These are phyloP conservation scores for Hydractinia symbiolongicarpus DNA, from an alignment of 30 jellyfish, hydroid and myxozoan genomes.

Conservation along the genomic window DNA sequence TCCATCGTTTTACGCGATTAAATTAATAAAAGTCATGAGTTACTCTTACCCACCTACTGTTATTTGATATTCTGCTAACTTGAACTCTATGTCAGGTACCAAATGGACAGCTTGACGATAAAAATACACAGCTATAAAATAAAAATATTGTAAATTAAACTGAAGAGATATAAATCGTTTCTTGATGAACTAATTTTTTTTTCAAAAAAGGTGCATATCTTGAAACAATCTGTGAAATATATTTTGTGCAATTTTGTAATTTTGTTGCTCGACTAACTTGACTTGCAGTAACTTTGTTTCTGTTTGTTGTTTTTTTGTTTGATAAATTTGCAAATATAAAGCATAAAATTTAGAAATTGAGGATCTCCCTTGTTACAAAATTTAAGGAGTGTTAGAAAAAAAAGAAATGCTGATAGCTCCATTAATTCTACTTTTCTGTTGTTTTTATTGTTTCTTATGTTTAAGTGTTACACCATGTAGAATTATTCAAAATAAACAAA, in stretches of 20 bases:
- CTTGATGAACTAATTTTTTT: background rate
- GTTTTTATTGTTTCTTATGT: background rate
- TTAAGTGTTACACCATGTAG: background rate
- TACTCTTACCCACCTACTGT: background rate
- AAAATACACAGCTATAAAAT: constrained; percentile 46
- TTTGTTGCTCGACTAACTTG: background rate
- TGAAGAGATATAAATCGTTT: background rate
- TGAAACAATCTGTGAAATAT: background rate
- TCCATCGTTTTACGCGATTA: background rate
- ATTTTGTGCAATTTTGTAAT: background rate
- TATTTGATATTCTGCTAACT: constrained; percentile 35
- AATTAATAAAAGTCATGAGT: background rate
- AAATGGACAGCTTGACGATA: constrained; percentile 70
- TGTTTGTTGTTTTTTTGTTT: background rate
- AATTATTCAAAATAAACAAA: no score
- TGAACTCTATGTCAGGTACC: constrained; percentile 76
- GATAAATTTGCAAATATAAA: no score
- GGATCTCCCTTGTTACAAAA: no score
- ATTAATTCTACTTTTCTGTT: background rate
- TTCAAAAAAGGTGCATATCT: background rate
- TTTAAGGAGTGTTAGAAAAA: no score
- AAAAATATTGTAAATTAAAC: background rate
- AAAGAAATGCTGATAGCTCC: background rate
- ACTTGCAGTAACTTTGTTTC: background rate
- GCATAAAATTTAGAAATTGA: no score